Conservation (phyloP, 2,113 vertebrate genomes). For the Agelaius phoeniceus region DNA sequence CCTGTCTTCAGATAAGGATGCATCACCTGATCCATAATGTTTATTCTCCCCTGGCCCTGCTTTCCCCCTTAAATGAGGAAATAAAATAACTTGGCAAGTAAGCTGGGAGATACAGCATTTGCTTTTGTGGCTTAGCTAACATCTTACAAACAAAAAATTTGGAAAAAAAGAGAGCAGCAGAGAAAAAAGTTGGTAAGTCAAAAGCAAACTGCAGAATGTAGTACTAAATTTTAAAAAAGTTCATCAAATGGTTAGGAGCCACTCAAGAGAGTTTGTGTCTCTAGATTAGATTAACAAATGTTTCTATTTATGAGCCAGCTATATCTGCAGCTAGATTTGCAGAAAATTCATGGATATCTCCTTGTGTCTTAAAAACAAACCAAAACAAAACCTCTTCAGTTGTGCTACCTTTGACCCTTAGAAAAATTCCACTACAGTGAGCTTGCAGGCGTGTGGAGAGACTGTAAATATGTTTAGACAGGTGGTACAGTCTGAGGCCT, state of each 20-base stretch:
- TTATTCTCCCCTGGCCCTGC: rapidly evolving
- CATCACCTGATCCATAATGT: neutral
- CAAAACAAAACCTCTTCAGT: neutral
- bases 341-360: neutral
- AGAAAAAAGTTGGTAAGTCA: neutral
- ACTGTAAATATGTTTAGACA: constrained; percentile 52
- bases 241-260: neutral
- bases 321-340: neutral
- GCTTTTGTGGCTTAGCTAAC: neutral
- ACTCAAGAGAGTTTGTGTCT: neutral
- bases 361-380: neutral
- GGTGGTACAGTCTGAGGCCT: constrained; percentile 38
- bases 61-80: neutral
- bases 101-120: neutral
- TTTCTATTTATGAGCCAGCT: neutral
- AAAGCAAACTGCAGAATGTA: neutral
- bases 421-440: neutral
- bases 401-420: constrained; percentile 32
- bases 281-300: neutral
- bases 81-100: neutral
- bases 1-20: neutral
- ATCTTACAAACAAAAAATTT: neutral
- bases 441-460: neutral
- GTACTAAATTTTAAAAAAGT: neutral
- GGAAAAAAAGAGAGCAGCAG: neutral